Evolutionary conservation across 2,113 vertebrate species (phyloP), one percentile per base, ranked within the genome.

Genomic region (Pelodiscus sinensis): DNA sequence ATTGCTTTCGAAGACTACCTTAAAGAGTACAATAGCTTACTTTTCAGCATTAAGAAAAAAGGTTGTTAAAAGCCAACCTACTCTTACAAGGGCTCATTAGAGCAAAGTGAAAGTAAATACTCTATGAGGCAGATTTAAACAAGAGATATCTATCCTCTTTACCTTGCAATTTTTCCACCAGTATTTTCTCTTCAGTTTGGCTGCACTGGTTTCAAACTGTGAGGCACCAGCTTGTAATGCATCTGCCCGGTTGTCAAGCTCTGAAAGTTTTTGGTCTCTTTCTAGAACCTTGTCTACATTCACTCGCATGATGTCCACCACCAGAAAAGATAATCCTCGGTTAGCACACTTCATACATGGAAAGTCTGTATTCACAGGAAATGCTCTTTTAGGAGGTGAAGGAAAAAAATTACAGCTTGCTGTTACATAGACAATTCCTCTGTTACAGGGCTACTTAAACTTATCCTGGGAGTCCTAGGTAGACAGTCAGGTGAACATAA

Each of bases 161-260:
- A 99, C 99, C 98, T 99, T 99, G 97, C 98, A 98, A 94, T 99
- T 99, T 96, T 99, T 99, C 99, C 99, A 99, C 99, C 99, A 99
- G 97, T 97, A 99, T 97, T 99, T 99, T 92, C 99, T 98, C 96
- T 99, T 99, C 96, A 99, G 98, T 82, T 99, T 99, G 81, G 99
- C 98, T 60, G 99, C 99, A 27, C 96, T 98, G 62, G 97, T 98
- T 96, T 98, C 97, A 96, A 98, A 98, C 92, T 98, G 97, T 22
- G 97, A 98, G 71, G 97, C 97, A 3, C 97, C 97, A 56, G 97
- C 97, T 95, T 98, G 97, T 90, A 98, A 94, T 0, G 97, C 97
- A 31, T 98, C 97, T 81, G 97, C 97, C n/a, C 97, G 94, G 81
- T 98, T 97, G 89, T 98, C 97, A 3, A 98, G 97, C 84, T 98